Percentiles rank a stretch among this genome's conserved stretches.
phyloP scores from a whole-genome alignment of 2,113 vertebrate genomes.

The Leucosticte australis region DNA sequence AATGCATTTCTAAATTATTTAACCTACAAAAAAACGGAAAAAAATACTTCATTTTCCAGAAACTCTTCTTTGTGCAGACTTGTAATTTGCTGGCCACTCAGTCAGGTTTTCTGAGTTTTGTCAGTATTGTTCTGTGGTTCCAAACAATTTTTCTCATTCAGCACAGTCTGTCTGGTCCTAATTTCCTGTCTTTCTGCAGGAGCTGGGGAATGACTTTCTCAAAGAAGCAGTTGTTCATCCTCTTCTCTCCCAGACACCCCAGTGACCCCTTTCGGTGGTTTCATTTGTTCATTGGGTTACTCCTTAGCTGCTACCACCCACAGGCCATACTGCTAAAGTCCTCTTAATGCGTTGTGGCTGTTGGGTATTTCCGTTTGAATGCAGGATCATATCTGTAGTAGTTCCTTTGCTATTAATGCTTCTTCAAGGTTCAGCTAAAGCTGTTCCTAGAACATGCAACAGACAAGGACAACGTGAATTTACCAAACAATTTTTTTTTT shows the following conservation, averaged over 20 bases:
- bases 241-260: neutral
- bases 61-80: neutral
- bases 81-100: neutral
- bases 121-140: neutral
- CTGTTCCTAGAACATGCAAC: neutral
- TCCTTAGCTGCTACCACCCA: neutral
- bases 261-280: neutral
- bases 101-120: neutral
- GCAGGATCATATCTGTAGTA: fast-evolving
- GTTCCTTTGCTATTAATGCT: neutral
- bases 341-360: neutral
- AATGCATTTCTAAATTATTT: neutral
- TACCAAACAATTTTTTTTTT: neutral
- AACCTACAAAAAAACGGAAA: neutral
- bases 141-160: neutral
- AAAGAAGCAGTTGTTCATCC: neutral
- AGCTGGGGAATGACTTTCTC: neutral
- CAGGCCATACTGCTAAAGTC: neutral
- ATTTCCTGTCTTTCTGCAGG: neutral
- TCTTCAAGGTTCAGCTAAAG: neutral
- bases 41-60: neutral
- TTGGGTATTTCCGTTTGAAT: neutral
- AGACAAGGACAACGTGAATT: neutral
- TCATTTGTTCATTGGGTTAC: neutral
- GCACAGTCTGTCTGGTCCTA: neutral